A percentile compares a stretch with the other conserved stretches of the same genome.
These are phyloP conservation scores for Antechinus stuartii DNA, from an alignment of 2,113 vertebrate genomes.

Conservation along the genomic window DNA sequence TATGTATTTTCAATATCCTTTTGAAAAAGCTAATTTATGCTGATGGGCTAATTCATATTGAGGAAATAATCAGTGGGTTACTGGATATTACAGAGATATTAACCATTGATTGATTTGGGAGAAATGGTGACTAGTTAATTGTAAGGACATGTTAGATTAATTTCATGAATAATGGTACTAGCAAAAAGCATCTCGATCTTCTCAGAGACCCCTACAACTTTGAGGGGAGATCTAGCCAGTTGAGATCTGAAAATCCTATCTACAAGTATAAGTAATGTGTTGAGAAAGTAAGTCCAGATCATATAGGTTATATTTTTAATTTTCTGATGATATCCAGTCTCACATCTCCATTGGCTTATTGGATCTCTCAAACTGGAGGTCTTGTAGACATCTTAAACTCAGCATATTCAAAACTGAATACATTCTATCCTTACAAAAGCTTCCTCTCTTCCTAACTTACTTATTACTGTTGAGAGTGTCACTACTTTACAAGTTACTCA, in stretches of 20 bases:
- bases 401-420: neutral
- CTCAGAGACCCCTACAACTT: neutral
- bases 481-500: neutral
- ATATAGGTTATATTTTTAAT: neutral
- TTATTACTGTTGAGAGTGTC: neutral
- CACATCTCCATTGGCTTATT: neutral
- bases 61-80: neutral
- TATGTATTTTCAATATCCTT: neutral
- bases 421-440: neutral
- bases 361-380: neutral
- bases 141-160: neutral
- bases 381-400: neutral
- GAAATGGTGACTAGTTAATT: neutral
- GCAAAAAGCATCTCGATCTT: neutral
- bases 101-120: neutral
- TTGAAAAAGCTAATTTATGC: neutral
- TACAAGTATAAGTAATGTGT: neutral
- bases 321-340: neutral
- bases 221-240: neutral
- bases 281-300: neutral
- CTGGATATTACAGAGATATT: neutral
- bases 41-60: neutral
- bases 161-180: neutral
- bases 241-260: neutral
- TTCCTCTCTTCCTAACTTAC: neutral